Evolutionary conservation across 2,797 vertebrate genomes (phyloP), one percentile per base, ranked within the genome.

Genomic region (Cryptoblepharus egeriae): DNA sequence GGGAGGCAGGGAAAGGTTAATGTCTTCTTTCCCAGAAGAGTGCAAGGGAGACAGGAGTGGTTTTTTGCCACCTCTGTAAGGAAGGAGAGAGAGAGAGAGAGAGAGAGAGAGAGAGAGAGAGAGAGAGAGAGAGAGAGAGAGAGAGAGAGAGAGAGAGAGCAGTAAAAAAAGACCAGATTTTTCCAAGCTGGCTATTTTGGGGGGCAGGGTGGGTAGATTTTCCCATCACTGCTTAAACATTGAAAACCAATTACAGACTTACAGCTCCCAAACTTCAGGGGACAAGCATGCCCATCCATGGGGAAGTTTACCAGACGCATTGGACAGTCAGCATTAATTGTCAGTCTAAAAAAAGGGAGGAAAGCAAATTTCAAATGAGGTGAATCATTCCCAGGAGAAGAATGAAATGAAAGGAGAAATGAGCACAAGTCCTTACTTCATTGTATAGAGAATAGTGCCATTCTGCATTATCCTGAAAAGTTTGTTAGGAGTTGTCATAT

Each of bases 391-490:
- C 30, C 61, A 80, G 82, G 85, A 86, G 20, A 82, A 65, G 91
- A 84, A 82, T 24, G 37, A 13, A 28, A 1, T 28, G 3, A 45
- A 45, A 85, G n/a, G 74, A 80, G 69, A 35, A 74, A 75, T 16
- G 30, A 88, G 37, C 81, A 61, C 0, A 60, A 57, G 22, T 10
- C 16, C 87, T 92, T 90, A 99, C 98, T 98, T 99, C 98, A 99
- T 99, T 39, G 98, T 99, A 91, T 99, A 99, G 49, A 99, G 96
- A 90, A 99, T 98, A 84, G 98, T 99, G 85, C 98, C 98, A 15
- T 99, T 99, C 93, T 98, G 98, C 98, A 99, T 99, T 93, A 99
- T 98, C 82, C 98, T 96, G 94, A 99, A 99, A 64, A 99, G 97
- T 93, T 97, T 98, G 94, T 99, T 99, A 70, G 98, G 98, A 4